Evolutionary conservation across 2,113 vertebrate species (phyloP).

Genomic region (Oncorhynchus gorbuscha): DNA sequence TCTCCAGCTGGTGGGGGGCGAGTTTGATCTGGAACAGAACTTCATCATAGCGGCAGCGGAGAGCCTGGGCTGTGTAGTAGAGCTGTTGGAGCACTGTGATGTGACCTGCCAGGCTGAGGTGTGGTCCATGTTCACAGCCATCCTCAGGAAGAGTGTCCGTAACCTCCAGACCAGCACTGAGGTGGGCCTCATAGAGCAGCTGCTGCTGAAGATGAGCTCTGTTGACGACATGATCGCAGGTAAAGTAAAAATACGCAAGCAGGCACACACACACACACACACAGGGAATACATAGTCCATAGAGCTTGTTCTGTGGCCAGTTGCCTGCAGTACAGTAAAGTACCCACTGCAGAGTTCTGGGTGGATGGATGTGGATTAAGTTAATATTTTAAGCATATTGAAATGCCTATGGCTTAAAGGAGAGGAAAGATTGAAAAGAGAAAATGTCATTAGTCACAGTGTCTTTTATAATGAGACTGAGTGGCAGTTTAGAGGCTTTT

Average conservation of each 20-base stretch:
- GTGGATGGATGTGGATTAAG: constrained; percentile 29
- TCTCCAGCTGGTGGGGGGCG: constrained; percentile 92
- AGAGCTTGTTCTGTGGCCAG: background rate
- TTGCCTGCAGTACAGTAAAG: background rate
- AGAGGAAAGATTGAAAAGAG: constrained; percentile 8
- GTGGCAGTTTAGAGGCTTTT: constrained; percentile 18
- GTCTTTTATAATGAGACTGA: constrained; percentile 47
- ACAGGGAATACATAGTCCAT: too few relatives aligned
- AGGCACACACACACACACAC: too few relatives aligned
- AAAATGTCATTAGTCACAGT: constrained; percentile 47
- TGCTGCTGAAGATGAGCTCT: constrained; percentile 92
- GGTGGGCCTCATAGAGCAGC: constrained; percentile 98
- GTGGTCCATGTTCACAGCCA: constrained; percentile 99
- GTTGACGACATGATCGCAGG: constrained; percentile 99
- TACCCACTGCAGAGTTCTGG: background rate
- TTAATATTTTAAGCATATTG: constrained; percentile 16
- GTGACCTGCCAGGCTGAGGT: constrained; percentile 98
- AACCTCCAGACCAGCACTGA: constrained; percentile 99
- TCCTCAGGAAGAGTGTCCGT: constrained; percentile 96
- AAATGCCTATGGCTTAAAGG: constrained; percentile 26
- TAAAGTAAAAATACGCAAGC: constrained; percentile 83
- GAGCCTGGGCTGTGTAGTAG: constrained; percentile 98
- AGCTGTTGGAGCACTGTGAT: constrained; percentile 96
- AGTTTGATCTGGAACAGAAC: constrained; percentile 99
- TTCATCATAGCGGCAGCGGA: constrained; percentile 99